phyloP scores from a whole-genome alignment of 1,140 invertebrate species.

The Cyrtorhinus lividipennis region DNA sequence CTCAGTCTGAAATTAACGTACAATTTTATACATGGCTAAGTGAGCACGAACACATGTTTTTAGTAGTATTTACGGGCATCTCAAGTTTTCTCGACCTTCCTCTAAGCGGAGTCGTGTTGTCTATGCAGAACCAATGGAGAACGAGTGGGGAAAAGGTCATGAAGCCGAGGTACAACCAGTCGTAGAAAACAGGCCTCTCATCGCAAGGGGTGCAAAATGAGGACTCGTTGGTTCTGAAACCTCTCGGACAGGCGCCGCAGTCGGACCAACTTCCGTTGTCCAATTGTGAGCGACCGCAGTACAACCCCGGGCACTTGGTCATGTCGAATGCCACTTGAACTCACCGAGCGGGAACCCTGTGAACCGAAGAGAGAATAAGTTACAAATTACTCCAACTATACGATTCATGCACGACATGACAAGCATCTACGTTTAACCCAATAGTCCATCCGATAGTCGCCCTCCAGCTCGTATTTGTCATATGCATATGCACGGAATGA shows the following conservation, averaged over 20 bases:
- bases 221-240: constrained; percentile 47
- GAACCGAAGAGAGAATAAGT: no score
- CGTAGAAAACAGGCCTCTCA: constrained; percentile 66
- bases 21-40: no score
- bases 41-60: no score
- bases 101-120: constrained; percentile 54
- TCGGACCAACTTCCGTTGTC: constrained; percentile 53
- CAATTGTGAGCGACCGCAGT: constrained; percentile 59
- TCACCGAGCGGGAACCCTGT: no score
- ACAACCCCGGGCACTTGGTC: constrained; percentile 66
- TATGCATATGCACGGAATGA: no score
- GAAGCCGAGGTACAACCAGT: constrained; percentile 87
- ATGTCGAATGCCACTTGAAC: background rate
- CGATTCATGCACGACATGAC: no score
- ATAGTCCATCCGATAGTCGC: no score
- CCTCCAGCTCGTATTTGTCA: no score
- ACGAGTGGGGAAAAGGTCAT: constrained; percentile 75
- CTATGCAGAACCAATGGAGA: constrained; percentile 84
- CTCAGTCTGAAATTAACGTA: constrained; percentile 48
- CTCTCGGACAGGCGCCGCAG: constrained; percentile 75
- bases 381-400: no score
- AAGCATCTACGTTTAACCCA: no score
- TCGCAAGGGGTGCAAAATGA: constrained; percentile 63
- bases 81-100: constrained; percentile 37
- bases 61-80: no score